Percentiles rank a stretch among this genome's conserved stretches.
Conservation (phyloP, 2,797 vertebrate genomes). For the Platalea minor region DNA sequence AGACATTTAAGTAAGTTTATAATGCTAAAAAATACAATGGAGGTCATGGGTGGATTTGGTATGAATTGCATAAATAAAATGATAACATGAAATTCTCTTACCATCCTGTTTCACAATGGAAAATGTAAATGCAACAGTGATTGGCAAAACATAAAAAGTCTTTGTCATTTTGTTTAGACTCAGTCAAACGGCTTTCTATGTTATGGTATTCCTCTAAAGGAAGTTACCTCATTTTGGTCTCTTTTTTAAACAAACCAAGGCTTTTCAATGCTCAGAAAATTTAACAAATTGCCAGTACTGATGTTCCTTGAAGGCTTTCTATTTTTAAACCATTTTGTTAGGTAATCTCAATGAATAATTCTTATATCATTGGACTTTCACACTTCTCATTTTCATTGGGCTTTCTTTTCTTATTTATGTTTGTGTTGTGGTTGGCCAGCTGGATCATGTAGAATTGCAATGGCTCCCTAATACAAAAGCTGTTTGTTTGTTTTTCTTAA, state of each 20-base stretch:
- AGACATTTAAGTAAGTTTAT: background rate
- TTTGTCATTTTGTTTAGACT: background rate
- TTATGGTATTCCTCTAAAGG: background rate
- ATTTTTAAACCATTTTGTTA: background rate
- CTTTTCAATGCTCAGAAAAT: background rate
- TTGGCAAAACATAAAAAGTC: background rate
- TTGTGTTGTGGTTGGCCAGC: background rate
- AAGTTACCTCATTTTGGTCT: rapidly evolving
- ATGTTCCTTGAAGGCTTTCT: background rate
- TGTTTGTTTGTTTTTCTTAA: background rate
- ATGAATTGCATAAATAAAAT: background rate
- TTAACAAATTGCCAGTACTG: background rate
- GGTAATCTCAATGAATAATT: background rate
- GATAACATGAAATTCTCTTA: background rate
- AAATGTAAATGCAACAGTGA: background rate
- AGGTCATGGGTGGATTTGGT: background rate
- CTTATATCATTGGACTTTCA: background rate
- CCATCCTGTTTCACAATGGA: background rate
- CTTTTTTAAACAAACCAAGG: background rate
- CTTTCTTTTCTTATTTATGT: background rate
- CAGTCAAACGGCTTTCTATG: background rate
- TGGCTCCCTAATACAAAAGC: background rate
- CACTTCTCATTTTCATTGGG: background rate
- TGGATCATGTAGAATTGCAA: background rate
- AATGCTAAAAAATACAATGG: background rate